Conservation (phyloP, 2,113 vertebrate genomes). For the Zeus faber region DNA sequence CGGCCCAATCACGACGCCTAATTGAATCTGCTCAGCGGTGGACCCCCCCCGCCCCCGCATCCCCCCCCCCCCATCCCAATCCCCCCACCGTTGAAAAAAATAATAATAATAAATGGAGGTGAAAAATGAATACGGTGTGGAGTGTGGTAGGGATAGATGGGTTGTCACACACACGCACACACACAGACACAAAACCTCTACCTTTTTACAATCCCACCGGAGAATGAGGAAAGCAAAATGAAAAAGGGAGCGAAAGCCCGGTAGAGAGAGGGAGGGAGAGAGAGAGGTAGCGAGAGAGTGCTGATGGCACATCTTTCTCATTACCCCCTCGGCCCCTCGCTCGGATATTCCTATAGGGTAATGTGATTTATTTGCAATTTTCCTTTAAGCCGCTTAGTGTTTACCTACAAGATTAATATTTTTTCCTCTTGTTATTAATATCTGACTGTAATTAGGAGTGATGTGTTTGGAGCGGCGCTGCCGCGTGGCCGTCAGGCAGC, state of each 20-base stretch:
- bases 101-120: constrained; percentile 78
- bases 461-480: constrained; percentile 42
- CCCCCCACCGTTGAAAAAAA: constrained; percentile 73
- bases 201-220: constrained; percentile 55
- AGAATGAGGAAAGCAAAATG: constrained; percentile 12
- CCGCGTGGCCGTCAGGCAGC: constrained; percentile 53
- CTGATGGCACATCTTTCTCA: constrained; percentile 56
- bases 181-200: constrained; percentile 32
- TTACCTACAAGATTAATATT: constrained; percentile 77
- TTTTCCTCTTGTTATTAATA: constrained; percentile 75
- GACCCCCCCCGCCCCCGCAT: constrained; percentile 1
- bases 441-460: constrained; percentile 74
- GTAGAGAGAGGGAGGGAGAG: not conserved
- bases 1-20: constrained; percentile 79
- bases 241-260: not conserved
- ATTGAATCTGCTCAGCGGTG: constrained; percentile 76
- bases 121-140: constrained; percentile 74
- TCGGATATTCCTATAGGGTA: constrained; percentile 71
- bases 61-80: constrained; percentile 18
- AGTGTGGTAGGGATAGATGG: constrained; percentile 9
- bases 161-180: not conserved
- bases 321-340: constrained; percentile 63
- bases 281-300: constrained; percentile 6
- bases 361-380: constrained; percentile 78
- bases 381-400: constrained; percentile 75